Evolutionary conservation across 2,797 vertebrate genomes (phyloP).

Genomic region (Mus caroli): DNA sequence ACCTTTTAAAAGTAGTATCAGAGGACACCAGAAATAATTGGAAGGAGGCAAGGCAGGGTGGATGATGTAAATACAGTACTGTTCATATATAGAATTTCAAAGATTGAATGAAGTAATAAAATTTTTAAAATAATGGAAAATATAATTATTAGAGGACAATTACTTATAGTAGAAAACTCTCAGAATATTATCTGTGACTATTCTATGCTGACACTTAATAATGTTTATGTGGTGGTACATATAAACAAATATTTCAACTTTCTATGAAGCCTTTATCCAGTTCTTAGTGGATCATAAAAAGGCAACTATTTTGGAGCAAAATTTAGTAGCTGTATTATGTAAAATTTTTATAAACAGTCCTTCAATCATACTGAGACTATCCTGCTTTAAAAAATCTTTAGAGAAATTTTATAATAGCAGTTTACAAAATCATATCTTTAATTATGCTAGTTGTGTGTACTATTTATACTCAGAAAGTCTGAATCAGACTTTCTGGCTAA

Average conservation of each 20-base stretch:
- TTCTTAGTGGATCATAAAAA: neutral
- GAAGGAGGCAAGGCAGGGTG: neutral
- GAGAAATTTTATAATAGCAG: neutral
- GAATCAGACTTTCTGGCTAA: too few species aligned
- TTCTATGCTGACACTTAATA: slow-evolving; percentile 69
- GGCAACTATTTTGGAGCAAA: neutral
- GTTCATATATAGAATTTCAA: neutral
- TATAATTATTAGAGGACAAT: slow-evolving; percentile 54
- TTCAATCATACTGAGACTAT: neutral
- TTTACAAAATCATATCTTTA: neutral
- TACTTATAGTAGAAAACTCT: slow-evolving; percentile 28
- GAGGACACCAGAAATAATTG: neutral
- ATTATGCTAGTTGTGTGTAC: neutral
- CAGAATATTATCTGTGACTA: slow-evolving; percentile 48
- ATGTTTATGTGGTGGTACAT: neutral
- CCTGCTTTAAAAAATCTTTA: neutral
- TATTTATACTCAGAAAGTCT: slow-evolving; percentile 10
- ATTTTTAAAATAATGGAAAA: neutral
- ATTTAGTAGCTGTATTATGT: neutral
- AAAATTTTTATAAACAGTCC: neutral
- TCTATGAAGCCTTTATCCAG: neutral
- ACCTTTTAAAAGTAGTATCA: neutral
- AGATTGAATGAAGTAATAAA: neutral
- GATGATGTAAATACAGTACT: neutral
- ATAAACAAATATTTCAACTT: slow-evolving; percentile 16